phyloP scores from a whole-genome alignment of 1,140 invertebrate genomes.

The Geopemphigus sp. region DNA sequence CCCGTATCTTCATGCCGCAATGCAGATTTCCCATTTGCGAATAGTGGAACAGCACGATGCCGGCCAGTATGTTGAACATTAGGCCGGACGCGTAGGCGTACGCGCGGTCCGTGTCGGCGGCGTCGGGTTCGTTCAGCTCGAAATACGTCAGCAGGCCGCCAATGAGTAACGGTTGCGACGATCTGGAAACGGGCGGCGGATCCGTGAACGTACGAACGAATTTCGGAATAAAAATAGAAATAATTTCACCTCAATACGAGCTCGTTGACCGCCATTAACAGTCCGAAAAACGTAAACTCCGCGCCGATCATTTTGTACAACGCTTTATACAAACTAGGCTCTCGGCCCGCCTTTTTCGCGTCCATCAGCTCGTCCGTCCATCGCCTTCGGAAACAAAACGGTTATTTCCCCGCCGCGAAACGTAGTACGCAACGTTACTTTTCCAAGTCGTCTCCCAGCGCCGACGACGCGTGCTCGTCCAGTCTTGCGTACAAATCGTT shows the following conservation, averaged over 20 bases:
- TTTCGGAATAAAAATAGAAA: too few relatives aligned
- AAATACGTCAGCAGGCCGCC: slow-evolving; percentile 72
- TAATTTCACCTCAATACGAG: slow-evolving; percentile 56
- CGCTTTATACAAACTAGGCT: slow-evolving; percentile 61
- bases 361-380: slow-evolving; percentile 54
- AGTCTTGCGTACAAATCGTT: slow-evolving; percentile 69
- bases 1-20: not conserved
- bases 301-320: slow-evolving; percentile 60
- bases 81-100: slow-evolving; percentile 68
- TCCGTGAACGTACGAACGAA: too few relatives aligned
- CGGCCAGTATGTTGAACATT: slow-evolving; percentile 67
- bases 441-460: slow-evolving; percentile 62
- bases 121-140: slow-evolving; percentile 56
- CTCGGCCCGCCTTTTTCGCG: slow-evolving; percentile 53
- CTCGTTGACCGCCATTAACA: slow-evolving; percentile 60
- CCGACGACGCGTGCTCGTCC: slow-evolving; percentile 62
- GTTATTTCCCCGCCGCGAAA: not conserved
- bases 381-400: slow-evolving; percentile 47
- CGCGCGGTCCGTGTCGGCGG: slow-evolving; percentile 57
- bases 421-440: too few relatives aligned
- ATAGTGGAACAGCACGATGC: slow-evolving; percentile 71
- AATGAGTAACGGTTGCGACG: slow-evolving; percentile 69
- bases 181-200: slow-evolving; percentile 61
- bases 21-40: slow-evolving; percentile 58
- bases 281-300: slow-evolving; percentile 58